phyloP scores from a whole-genome alignment of 1,140 invertebrate species.

The Calephelis nemesis region DNA sequence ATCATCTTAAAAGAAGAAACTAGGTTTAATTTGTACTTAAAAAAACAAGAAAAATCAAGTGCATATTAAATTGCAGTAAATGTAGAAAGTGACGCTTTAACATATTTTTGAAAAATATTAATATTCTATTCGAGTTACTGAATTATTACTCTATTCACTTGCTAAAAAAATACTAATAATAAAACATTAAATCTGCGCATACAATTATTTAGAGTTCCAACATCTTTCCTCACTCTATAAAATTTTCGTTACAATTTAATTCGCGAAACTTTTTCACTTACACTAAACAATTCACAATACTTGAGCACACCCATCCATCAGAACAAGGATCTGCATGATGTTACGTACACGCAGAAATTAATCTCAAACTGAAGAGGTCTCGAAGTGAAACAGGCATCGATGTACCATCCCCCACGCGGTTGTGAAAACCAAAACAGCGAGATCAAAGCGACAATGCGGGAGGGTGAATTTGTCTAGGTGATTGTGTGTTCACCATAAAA shows the following conservation, averaged over 20 bases:
- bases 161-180: no score
- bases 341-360: conserved; percentile 38
- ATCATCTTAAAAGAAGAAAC: no score
- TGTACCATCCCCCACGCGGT: conserved; percentile 34
- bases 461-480: conserved; percentile 66
- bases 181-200: no score
- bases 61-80: no score
- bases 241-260: conserved; percentile 6
- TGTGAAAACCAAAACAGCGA: conserved; percentile 59
- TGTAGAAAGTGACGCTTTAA: no score
- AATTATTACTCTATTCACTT: no score
- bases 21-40: no score
- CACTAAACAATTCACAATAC: conserved; percentile 23
- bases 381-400: conserved; percentile 55
- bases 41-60: no score
- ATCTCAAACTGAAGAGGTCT: conserved; percentile 46
- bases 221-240: not conserved
- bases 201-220: no score
- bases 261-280: not conserved
- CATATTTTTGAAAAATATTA: no score
- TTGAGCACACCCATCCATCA: not conserved
- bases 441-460: conserved; percentile 64
- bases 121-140: no score
- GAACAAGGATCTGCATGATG: conserved; percentile 1
- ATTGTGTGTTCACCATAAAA: conserved; percentile 39